A percentile compares a stretch with the other conserved stretches of the same genome.
Evolutionary conservation across 2,888 invertebrate species (phyloP).

Genomic region (Trachelus iudaicus): DNA sequence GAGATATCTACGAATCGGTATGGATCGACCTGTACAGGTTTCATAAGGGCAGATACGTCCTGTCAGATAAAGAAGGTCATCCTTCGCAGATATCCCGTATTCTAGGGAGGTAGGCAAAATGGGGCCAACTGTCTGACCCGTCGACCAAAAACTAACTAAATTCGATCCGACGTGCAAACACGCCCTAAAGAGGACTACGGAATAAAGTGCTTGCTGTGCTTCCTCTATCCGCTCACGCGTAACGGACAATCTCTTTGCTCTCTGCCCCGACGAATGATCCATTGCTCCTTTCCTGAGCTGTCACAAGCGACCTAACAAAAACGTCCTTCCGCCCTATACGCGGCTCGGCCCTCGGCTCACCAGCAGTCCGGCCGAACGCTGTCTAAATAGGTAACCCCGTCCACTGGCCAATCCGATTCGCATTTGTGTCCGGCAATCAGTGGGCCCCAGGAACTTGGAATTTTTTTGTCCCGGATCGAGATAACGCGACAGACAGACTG

Average conservation of each 20-base stretch:
- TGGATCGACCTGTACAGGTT: background rate
- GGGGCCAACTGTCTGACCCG: background rate
- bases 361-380: background rate
- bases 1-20: background rate
- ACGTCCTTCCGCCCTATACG: background rate
- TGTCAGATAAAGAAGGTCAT: background rate
- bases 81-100: background rate
- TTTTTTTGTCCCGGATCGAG: background rate
- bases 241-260: background rate
- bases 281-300: constrained; percentile 3
- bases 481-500: background rate
- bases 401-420: background rate
- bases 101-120: background rate
- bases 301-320: constrained; percentile 5
- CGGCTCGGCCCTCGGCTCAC: background rate
- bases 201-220: background rate
- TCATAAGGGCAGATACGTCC: background rate
- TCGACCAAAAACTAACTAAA: background rate
- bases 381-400: background rate
- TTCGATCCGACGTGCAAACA: background rate
- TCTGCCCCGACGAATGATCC: background rate
- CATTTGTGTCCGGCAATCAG: constrained; percentile 1
- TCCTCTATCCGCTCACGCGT: constrained; percentile 1
- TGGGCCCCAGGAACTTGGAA: background rate
- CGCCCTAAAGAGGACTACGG: background rate